Evolutionary conservation across 1,140 invertebrate genomes (phyloP).

Genomic region (Magallana angulata): DNA sequence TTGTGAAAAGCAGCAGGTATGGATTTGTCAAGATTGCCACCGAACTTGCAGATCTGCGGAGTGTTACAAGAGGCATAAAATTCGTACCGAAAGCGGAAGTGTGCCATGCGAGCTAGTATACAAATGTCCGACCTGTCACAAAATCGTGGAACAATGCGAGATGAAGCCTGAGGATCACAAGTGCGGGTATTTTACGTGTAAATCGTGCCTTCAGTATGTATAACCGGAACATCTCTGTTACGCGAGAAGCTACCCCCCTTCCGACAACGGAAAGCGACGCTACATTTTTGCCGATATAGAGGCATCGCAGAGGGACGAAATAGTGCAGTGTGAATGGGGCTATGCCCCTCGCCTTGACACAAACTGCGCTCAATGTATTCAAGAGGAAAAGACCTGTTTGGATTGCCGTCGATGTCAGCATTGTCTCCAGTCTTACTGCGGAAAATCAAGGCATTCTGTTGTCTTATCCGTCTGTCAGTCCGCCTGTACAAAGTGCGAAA

Average conservation of each 20-base stretch:
- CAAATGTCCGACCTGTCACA: slow-evolving; percentile 44
- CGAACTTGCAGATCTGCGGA: slow-evolving; percentile 40
- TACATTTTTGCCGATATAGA: slow-evolving; percentile 54
- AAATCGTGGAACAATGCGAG: slow-evolving; percentile 23
- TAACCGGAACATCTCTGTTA: slow-evolving; percentile 44
- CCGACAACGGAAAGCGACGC: not conserved
- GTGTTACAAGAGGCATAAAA: slow-evolving; percentile 36
- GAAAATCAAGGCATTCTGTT: slow-evolving; percentile 19
- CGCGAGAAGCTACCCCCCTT: not conserved
- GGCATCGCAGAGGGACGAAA: slow-evolving; percentile 44
- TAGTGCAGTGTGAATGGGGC: slow-evolving; percentile 18
- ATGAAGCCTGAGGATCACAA: slow-evolving; percentile 42
- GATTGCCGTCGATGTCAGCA: slow-evolving; percentile 31
- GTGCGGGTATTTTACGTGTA: slow-evolving; percentile 47
- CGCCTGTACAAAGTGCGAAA: slow-evolving; percentile 39
- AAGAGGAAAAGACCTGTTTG: not conserved
- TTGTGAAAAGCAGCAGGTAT: not conserved
- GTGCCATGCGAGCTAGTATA: slow-evolving; percentile 44
- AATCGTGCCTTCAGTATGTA: slow-evolving; percentile 22
- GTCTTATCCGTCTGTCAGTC: slow-evolving; percentile 45
- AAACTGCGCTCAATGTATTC: not conserved
- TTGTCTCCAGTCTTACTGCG: slow-evolving; percentile 45
- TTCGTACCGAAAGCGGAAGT: not conserved
- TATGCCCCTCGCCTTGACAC: not conserved
- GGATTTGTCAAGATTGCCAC: slow-evolving; percentile 30